Conservation (phyloP, 2,113 vertebrate species). For the Tylochromis polylepis region DNA sequence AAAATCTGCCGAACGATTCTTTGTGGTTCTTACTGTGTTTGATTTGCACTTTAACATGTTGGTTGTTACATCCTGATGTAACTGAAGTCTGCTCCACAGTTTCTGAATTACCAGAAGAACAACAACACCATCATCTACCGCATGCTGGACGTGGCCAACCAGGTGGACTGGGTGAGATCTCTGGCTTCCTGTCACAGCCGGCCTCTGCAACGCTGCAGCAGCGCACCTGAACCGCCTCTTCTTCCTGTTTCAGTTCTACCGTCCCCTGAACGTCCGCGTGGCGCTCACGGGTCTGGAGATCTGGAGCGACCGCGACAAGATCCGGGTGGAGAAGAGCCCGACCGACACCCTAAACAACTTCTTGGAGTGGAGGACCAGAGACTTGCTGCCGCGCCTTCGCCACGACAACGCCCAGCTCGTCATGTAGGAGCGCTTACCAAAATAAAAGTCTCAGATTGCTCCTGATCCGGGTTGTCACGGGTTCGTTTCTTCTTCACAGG, state of each 20-base stretch:
- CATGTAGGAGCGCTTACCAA: constrained; percentile 67
- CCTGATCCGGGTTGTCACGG: accelerated
- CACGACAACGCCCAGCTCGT: constrained; percentile 93
- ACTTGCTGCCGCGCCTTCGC: constrained; percentile 79
- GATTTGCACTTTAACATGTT: not conserved
- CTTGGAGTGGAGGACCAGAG: constrained; percentile 80
- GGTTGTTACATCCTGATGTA: not conserved
- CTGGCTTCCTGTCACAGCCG: not conserved
- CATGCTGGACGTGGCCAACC: constrained; percentile 83
- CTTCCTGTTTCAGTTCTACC: constrained; percentile 79
- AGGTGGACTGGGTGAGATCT: constrained; percentile 84
- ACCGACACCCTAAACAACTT: constrained; percentile 78
- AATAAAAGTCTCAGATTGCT: not conserved
- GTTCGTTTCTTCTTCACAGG: constrained; percentile 45
- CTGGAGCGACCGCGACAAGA: constrained; percentile 80
- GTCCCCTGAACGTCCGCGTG: constrained; percentile 82
- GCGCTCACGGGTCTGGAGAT: constrained; percentile 85
- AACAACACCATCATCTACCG: constrained; percentile 76
- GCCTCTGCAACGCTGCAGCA: accelerated
- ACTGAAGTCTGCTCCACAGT: constrained; percentile 61
- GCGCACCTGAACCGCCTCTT: not conserved
- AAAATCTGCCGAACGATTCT: not conserved
- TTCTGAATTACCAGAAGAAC: constrained; percentile 72
- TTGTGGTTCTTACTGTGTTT: not conserved
- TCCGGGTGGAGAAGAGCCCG: constrained; percentile 70